phyloP scores from a whole-genome alignment of 1,140 invertebrate species.

The Drosophila tsacasi region DNA sequence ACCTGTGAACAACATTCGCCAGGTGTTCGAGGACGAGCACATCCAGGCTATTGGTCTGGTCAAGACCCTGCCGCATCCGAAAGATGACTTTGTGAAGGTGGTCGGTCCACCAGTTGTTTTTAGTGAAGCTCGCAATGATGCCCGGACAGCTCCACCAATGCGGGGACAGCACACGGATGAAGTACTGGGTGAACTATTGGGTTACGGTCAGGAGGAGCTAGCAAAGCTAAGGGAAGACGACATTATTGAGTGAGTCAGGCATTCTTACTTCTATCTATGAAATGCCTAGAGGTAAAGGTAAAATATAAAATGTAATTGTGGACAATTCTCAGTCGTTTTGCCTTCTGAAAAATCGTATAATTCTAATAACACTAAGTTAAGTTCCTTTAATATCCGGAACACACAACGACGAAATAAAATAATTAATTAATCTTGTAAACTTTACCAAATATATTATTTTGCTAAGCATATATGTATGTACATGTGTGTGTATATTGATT shows the following conservation, averaged over 20 bases:
- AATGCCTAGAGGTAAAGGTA: not conserved
- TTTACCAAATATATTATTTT: too few species aligned
- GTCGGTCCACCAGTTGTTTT: conserved; percentile 95
- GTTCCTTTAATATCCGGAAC: too few species aligned
- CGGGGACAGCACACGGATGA: conserved; percentile 95
- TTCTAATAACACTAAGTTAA: too few species aligned
- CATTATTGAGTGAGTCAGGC: conserved; percentile 55
- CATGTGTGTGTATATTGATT: too few species aligned
- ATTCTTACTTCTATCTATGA: not conserved
- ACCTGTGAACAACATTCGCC: conserved; percentile 93
- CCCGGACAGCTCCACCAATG: conserved; percentile 91
- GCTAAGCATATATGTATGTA: too few species aligned
- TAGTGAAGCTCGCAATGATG: conserved; percentile 89
- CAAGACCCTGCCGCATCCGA: conserved; percentile 90
- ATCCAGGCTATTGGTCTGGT: conserved; percentile 91
- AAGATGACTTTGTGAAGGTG: conserved; percentile 90
- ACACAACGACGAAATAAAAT: too few species aligned
- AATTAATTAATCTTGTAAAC: too few species aligned
- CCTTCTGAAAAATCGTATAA: too few species aligned
- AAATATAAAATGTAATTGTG: too few species aligned
- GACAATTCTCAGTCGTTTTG: not conserved
- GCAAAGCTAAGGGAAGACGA: conserved; percentile 43
- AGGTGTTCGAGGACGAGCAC: conserved; percentile 96
- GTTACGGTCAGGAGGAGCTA: conserved; percentile 85
- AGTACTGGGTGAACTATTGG: conserved; percentile 90